Conservation (phyloP, 2,113 vertebrate genomes). For the Elanus axillaris region DNA sequence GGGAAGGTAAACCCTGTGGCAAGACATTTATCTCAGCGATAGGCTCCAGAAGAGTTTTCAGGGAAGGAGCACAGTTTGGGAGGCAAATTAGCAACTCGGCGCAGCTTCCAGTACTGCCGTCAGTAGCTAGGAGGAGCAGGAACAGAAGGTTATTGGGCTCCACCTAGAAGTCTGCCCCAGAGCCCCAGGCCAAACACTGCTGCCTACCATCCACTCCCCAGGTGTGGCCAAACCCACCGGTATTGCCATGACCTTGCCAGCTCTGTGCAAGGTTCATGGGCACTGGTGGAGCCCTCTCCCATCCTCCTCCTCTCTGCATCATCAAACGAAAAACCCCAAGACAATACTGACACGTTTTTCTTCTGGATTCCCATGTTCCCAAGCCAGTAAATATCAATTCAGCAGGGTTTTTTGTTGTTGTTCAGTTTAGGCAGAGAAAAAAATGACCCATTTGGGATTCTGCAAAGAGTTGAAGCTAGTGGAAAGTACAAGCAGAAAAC, state of each 20-base stretch:
- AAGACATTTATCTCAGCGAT: background rate
- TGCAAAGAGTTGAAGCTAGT: background rate
- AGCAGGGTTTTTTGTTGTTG: background rate
- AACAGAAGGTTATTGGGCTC: background rate
- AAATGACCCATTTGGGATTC: background rate
- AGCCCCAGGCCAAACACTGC: background rate
- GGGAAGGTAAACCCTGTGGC: background rate
- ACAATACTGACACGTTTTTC: background rate
- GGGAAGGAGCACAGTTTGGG: background rate
- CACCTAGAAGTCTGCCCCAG: slow-evolving; percentile 9
- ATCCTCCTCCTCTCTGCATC: background rate
- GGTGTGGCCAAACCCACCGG: background rate
- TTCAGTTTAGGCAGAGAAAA: background rate
- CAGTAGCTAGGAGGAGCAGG: background rate
- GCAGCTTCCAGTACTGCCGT: background rate
- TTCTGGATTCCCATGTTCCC: background rate
- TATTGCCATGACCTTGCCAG: rapidly evolving
- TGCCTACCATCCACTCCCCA: background rate
- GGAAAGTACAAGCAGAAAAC: background rate
- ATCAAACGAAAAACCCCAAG: background rate
- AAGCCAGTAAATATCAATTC: background rate
- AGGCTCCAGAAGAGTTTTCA: background rate
- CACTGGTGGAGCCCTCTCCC: background rate
- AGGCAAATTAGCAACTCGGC: background rate
- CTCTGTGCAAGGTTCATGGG: slow-evolving; percentile 13